Conservation (phyloP, 1,140 invertebrate species). For the Alviniconcha marisindica region DNA sequence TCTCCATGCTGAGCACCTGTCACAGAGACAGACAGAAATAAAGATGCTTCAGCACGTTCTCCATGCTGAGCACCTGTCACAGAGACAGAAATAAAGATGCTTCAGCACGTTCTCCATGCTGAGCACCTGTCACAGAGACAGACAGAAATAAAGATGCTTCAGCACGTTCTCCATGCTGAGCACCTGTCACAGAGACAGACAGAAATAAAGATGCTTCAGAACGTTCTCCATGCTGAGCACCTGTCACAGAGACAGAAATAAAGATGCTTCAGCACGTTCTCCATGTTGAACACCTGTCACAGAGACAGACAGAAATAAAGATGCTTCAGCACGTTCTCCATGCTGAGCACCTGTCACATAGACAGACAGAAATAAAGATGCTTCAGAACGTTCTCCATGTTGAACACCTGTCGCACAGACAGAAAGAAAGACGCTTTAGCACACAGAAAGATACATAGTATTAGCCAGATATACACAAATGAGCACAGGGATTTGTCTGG, state of each 20-base stretch:
- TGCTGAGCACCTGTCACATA: conserved; percentile 62
- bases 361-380: too few species aligned
- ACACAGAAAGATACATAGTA: too few species aligned
- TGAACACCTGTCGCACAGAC: conserved; percentile 58
- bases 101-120: conserved; percentile 86
- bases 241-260: conserved; percentile 54
- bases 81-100: too few species aligned
- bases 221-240: conserved; percentile 82
- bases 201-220: too few species aligned
- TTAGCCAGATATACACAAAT: too few species aligned
- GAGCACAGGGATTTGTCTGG: too few species aligned
- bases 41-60: conserved; percentile 87
- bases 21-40: too few species aligned
- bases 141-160: too few species aligned
- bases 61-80: conserved; percentile 77
- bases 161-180: conserved; percentile 84
- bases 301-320: too few species aligned
- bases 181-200: conserved; percentile 61
- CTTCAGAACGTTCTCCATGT: conserved; percentile 86
- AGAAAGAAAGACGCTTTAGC: too few species aligned
- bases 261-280: conserved; percentile 87
- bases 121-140: conserved; percentile 58
- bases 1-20: conserved; percentile 79
- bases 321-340: conserved; percentile 88
- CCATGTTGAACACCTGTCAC: conserved; percentile 77